phyloP scores from a whole-genome alignment of 64 coral and sea anemone genomes.

The Pachyseris speciosa region DNA sequence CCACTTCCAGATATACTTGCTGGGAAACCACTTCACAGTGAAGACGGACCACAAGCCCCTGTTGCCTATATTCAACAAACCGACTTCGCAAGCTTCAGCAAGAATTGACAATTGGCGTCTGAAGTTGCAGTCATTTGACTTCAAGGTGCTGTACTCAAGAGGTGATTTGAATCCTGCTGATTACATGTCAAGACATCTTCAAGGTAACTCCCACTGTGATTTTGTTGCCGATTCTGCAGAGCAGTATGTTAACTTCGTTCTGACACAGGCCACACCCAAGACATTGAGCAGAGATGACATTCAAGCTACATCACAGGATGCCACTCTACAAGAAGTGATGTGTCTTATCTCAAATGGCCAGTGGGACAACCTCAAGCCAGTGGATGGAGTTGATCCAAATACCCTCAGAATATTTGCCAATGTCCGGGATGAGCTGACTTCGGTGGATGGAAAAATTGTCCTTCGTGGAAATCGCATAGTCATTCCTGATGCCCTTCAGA shows the following conservation, averaged over 20 bases:
- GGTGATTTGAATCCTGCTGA: background rate
- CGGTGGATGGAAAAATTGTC: constrained; percentile 21
- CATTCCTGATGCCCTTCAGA: constrained; percentile 8
- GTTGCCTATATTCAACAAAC: too few species aligned
- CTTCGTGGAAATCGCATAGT: constrained; percentile 18
- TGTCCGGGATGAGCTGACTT: constrained; percentile 28
- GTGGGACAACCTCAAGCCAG: background rate
- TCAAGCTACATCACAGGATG: background rate
- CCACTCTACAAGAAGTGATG: constrained; percentile 26
- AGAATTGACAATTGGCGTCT: constrained; percentile 21
- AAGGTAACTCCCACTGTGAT: background rate
- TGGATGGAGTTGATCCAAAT: background rate
- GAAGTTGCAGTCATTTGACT: background rate
- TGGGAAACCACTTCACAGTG: too few species aligned
- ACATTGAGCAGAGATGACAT: background rate
- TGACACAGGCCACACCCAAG: background rate
- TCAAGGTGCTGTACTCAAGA: background rate
- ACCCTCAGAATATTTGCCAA: constrained; percentile 33
- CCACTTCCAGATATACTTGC: constrained; percentile 38
- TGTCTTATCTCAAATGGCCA: constrained; percentile 17
- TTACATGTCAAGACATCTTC: constrained; percentile 4
- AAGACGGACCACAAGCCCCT: too few species aligned
- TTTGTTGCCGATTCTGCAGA: background rate
- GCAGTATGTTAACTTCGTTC: too few species aligned
- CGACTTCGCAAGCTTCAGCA: too few species aligned